phyloP scores from a whole-genome alignment of 2,888 invertebrate species.

The Galeruca laticollis region DNA sequence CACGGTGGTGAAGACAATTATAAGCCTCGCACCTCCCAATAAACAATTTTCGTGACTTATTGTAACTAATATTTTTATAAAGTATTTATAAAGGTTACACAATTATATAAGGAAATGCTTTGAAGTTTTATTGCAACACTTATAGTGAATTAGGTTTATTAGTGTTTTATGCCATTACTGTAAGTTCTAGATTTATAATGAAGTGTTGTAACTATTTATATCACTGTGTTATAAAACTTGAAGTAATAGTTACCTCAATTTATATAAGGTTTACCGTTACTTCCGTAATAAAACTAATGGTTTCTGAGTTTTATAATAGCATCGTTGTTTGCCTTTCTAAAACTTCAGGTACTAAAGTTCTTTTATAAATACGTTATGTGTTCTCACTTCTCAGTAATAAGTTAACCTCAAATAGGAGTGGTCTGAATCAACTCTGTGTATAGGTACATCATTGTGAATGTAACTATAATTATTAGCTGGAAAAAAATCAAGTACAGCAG shows the following conservation, averaged over 20 bases:
- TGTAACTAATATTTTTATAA: not conserved
- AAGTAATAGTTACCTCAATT: slow-evolving; percentile 6
- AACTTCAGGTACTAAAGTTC: not conserved
- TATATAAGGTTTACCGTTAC: not conserved
- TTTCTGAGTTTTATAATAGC: not conserved
- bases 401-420: slow-evolving; percentile 2
- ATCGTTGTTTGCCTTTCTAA: not conserved
- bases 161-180: not conserved
- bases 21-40: too few species aligned
- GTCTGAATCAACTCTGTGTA: too few species aligned
- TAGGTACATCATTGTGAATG: not conserved
- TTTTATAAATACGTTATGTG: slow-evolving; percentile 14
- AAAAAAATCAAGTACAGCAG: slow-evolving; percentile 4
- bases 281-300: not conserved
- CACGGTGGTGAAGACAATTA: too few species aligned
- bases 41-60: slow-evolving; percentile 1
- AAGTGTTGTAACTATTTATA: not conserved
- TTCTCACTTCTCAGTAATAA: slow-evolving; percentile 5
- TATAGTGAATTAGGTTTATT: not conserved
- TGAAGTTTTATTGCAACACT: not conserved
- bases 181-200: slow-evolving; percentile 2
- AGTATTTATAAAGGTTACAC: slow-evolving; percentile 4
- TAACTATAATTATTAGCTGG: not conserved
- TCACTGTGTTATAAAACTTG: not conserved
- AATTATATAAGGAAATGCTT: not conserved